Evolutionary conservation across 2,888 invertebrate genomes (phyloP).

Genomic region (Ceriagrion tenellum): DNA sequence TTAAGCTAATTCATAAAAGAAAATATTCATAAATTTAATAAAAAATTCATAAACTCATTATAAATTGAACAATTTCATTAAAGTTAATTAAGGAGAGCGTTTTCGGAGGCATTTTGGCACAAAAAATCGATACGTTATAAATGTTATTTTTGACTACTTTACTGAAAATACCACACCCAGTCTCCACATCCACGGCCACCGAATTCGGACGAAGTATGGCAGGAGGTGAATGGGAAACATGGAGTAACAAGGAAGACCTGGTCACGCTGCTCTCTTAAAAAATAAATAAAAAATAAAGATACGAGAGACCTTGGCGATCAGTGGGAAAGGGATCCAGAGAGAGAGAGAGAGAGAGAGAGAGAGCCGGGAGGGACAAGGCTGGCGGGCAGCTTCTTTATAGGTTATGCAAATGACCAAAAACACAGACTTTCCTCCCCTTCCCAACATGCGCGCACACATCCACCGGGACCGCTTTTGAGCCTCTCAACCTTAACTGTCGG

Average conservation of each 20-base stretch:
- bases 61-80: no score
- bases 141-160: no score
- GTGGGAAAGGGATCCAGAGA: not conserved
- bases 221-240: not conserved
- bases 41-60: no score
- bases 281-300: not conserved
- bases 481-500: not conserved
- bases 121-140: no score
- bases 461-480: not conserved
- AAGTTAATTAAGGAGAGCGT: no score
- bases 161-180: no score
- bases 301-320: not conserved
- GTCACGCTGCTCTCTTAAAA: not conserved
- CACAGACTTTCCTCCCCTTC: not conserved
- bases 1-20: no score
- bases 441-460: not conserved
- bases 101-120: no score
- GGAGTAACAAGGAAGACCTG: not conserved
- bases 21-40: no score
- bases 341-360: no score
- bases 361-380: not conserved
- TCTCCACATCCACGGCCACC: not conserved
- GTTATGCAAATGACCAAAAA: conserved; percentile 15
- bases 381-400: not conserved
- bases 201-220: not conserved